Percentiles rank a stretch among this genome's conserved stretches.
Conservation (phyloP, 2,797 vertebrate genomes). For the Acestrorhynchus altus region DNA sequence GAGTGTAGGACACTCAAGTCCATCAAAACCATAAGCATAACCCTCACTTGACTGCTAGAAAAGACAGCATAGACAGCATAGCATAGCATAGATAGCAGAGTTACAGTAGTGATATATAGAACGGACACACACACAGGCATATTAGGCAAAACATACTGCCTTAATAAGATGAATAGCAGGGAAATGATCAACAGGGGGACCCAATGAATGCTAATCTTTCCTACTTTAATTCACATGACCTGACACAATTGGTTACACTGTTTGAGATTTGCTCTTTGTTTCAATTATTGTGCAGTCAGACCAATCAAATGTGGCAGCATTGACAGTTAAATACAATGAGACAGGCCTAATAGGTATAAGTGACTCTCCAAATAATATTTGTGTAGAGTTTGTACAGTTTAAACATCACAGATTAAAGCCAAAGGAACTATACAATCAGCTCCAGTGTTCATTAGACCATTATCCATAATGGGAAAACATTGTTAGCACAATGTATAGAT, state of each 20-base stretch:
- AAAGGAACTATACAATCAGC: background rate
- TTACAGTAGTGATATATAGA: too few relatives aligned
- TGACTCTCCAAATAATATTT: background rate
- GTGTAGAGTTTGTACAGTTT: background rate
- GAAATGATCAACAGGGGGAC: too few relatives aligned
- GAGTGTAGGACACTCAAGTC: too few relatives aligned
- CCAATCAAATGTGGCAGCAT: background rate
- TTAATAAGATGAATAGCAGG: too few relatives aligned
- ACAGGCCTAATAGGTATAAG: background rate
- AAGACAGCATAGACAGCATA: too few relatives aligned
- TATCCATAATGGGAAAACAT: conserved; percentile 4
- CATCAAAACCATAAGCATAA: too few relatives aligned
- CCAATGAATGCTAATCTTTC: too few relatives aligned
- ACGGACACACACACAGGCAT: too few relatives aligned
- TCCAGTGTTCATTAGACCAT: background rate
- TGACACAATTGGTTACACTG: too few relatives aligned
- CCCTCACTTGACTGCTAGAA: too few relatives aligned
- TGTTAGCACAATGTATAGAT: conserved; percentile 11
- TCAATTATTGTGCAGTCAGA: background rate
- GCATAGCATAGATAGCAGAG: too few relatives aligned
- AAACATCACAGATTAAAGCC: background rate
- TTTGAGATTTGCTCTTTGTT: background rate
- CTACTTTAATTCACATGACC: background rate
- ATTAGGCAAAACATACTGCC: too few relatives aligned
- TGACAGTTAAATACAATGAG: background rate